These are phyloP conservation scores for Theristicus caerulescens DNA, from an alignment of 2,113 vertebrate species.

Conservation along the genomic window DNA sequence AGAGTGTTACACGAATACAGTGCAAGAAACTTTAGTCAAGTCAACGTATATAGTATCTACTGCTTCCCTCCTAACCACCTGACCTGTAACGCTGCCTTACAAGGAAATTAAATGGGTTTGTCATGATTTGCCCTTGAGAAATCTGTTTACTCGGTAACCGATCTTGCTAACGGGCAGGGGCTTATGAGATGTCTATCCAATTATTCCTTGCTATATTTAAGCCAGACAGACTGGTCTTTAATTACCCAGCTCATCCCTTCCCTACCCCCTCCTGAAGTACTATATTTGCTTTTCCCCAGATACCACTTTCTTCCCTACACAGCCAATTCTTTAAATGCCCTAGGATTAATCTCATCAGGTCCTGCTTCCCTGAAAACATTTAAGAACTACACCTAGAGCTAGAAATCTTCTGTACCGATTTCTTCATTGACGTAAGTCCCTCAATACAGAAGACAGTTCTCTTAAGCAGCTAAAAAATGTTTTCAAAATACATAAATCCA, in stretches of 20 bases:
- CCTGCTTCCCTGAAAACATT: neutral
- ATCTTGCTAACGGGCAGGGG: neutral
- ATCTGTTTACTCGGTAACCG: neutral
- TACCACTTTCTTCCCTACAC: neutral
- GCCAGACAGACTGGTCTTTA: slow-evolving; percentile 16
- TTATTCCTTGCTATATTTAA: slow-evolving; percentile 37
- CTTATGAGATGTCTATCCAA: neutral
- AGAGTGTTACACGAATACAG: neutral
- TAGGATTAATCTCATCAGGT: neutral
- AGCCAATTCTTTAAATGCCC: neutral
- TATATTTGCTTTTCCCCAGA: neutral
- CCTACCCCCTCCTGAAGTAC: neutral
- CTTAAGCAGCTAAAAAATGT: slow-evolving; percentile 38
- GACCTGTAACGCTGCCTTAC: neutral
- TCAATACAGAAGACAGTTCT: neutral
- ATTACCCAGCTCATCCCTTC: neutral
- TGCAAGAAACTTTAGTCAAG: neutral
- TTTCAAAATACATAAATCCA: slow-evolving; percentile 45
- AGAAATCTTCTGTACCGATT: neutral
- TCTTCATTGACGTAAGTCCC: neutral
- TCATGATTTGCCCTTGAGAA: neutral
- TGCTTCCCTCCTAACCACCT: neutral
- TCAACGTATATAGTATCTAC: neutral
- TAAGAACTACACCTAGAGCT: neutral
- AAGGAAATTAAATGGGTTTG: neutral